Conservation (phyloP, 2,888 invertebrate species). For the Cerceris ruficornis region DNA sequence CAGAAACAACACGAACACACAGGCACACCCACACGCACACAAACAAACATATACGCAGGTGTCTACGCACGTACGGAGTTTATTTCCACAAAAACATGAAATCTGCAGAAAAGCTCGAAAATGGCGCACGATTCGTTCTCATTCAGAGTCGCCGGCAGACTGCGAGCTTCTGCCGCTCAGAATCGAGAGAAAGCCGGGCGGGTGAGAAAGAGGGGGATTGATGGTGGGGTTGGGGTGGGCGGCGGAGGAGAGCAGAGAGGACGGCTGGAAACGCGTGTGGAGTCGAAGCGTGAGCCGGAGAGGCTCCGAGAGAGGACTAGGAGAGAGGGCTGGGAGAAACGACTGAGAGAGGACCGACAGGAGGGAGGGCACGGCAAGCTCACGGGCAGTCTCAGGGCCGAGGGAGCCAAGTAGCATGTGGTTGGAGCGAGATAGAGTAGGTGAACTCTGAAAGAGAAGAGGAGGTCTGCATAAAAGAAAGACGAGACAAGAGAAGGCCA, state of each 20-base stretch:
- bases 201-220: conserved; percentile 18
- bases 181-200: conserved; percentile 19
- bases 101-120: conserved; percentile 52
- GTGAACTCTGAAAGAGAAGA: background rate
- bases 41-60: conserved; percentile 5
- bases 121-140: conserved; percentile 70
- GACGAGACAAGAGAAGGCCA: conserved; percentile 1
- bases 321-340: conserved; percentile 4
- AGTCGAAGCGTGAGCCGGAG: conserved; percentile 5
- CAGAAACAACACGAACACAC: background rate
- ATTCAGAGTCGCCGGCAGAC: conserved; percentile 78
- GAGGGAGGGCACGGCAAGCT: background rate
- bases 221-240: background rate
- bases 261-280: background rate
- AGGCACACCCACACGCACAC: conserved; percentile 11
- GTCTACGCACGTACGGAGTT: conserved; percentile 25
- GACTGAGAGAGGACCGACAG: background rate
- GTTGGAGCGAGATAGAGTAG: conserved; percentile 12
- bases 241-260: conserved; percentile 2
- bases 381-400: too few relatives aligned
- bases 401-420: conserved; percentile 12
- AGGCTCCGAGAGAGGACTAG: conserved; percentile 10
- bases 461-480: background rate
- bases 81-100: conserved; percentile 69
- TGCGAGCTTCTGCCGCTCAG: conserved; percentile 71